A percentile compares a stretch with the other conserved stretches of the same genome.
Conservation (phyloP, 2,797 vertebrate species). For the Neostethus bicornis region DNA sequence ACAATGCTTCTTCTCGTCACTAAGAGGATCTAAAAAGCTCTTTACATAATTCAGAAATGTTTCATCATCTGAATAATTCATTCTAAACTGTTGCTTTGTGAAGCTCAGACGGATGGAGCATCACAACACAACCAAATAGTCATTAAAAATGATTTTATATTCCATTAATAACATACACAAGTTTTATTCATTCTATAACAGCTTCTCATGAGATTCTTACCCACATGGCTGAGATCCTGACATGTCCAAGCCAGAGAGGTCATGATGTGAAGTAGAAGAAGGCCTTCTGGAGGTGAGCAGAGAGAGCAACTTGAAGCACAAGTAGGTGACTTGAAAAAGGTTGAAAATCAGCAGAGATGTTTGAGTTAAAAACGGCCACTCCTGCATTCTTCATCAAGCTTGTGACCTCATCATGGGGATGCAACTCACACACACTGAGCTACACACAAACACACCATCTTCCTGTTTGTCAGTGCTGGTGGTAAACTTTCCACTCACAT, state of each 20-base stretch:
- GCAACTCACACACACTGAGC: constrained; percentile 33
- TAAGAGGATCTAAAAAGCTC: constrained; percentile 59
- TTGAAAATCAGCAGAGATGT: constrained; percentile 43
- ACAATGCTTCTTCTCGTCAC: constrained; percentile 54
- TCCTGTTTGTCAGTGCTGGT: constrained; percentile 87
- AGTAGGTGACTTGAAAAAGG: constrained; percentile 43
- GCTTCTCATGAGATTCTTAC: constrained; percentile 55
- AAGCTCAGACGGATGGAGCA: constrained; percentile 36
- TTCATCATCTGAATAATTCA: constrained; percentile 68
- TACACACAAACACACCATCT: constrained; percentile 62
- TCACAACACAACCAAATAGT: too few species aligned
- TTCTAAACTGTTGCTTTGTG: constrained; percentile 40
- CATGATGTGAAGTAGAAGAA: constrained; percentile 31
- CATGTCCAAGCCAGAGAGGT: constrained; percentile 33
- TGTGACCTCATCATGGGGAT: constrained; percentile 69
- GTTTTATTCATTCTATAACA: constrained; percentile 16
- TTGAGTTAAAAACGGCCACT: constrained; percentile 55
- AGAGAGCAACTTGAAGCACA: constrained; percentile 33
- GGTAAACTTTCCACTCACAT: constrained; percentile 91
- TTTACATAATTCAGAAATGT: constrained; percentile 64
- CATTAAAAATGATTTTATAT: too few species aligned
- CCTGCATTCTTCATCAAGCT: constrained; percentile 50
- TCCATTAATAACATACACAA: constrained; percentile 24
- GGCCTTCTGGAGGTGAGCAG: constrained; percentile 32
- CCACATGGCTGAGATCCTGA: constrained; percentile 50